Evolutionary conservation across 2,113 vertebrate genomes (phyloP).

Genomic region (Phylloscopus whistleri): DNA sequence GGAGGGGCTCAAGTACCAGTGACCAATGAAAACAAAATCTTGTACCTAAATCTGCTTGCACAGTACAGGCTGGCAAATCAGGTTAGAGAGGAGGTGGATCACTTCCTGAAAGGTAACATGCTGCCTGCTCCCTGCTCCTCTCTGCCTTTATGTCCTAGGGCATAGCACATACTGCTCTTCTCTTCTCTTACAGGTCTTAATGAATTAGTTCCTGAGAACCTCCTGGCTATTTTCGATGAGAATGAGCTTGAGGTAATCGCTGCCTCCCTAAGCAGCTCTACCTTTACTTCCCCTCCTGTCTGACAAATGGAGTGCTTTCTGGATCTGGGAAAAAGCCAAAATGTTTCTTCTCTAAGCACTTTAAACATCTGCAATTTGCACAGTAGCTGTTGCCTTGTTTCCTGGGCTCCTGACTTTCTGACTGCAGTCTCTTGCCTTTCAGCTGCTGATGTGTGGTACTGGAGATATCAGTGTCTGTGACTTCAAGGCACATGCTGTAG

Average conservation of each 20-base stretch:
- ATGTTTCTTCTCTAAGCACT: background rate
- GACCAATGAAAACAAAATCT: slow-evolving; percentile 95
- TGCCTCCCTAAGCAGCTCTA: background rate
- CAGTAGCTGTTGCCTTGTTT: background rate
- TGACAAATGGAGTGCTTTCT: background rate
- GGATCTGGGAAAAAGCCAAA: background rate
- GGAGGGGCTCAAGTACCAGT: slow-evolving; percentile 93
- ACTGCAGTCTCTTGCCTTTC: slow-evolving; percentile 35
- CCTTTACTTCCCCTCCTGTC: background rate
- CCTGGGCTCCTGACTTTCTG: background rate
- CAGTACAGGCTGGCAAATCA: slow-evolving; percentile 94
- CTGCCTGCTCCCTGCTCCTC: background rate
- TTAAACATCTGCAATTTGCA: background rate
- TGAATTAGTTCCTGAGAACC: slow-evolving; percentile 96
- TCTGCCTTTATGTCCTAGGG: background rate
- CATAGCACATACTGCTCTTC: background rate
- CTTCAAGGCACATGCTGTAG: slow-evolving; percentile 95
- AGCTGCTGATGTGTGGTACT: slow-evolving; percentile 98
- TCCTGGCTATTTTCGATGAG: slow-evolving; percentile 98
- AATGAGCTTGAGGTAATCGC: slow-evolving; percentile 93
- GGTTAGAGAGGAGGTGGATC: slow-evolving; percentile 96
- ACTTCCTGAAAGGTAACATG: slow-evolving; percentile 92
- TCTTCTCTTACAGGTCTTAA: slow-evolving; percentile 85
- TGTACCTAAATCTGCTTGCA: slow-evolving; percentile 94
- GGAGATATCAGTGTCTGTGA: slow-evolving; percentile 96